phyloP scores from a whole-genome alignment of 2,113 vertebrate genomes.

The Strix aluco region DNA sequence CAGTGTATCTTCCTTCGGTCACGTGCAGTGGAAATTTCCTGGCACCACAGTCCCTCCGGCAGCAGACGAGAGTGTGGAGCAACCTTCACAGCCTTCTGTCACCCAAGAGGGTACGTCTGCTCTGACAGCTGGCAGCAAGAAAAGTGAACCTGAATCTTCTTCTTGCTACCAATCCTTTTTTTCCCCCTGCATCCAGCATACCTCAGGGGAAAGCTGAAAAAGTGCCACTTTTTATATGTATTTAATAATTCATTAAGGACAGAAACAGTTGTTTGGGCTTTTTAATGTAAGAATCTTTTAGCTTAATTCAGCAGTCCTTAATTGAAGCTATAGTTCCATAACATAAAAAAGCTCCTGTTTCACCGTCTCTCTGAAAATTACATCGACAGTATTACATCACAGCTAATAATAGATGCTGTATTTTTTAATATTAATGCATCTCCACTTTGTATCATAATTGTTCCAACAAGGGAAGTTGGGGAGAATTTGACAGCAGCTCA shows the following conservation, averaged over 20 bases:
- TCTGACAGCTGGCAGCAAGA: background rate
- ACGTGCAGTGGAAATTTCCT: constrained; percentile 24
- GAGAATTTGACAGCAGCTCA: background rate
- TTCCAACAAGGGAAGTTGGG: background rate
- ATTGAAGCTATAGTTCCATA: background rate
- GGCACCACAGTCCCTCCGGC: background rate
- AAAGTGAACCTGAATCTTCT: background rate
- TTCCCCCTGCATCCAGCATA: background rate
- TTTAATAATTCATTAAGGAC: background rate
- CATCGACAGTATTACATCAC: background rate
- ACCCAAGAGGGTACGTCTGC: background rate
- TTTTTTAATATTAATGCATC: background rate
- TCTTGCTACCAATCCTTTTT: background rate
- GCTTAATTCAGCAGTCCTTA: background rate
- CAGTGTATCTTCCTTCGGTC: background rate
- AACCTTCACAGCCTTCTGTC: background rate
- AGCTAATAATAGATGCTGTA: background rate
- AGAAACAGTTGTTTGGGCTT: background rate
- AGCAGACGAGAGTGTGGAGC: background rate
- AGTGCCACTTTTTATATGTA: background rate
- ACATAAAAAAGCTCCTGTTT: background rate
- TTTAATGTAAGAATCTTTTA: background rate
- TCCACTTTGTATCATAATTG: background rate
- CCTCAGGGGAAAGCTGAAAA: background rate
- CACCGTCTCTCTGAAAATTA: background rate